Base-by-base conservation (phyloP, 2,797 vertebrate genomes). In the Limnodromus scolopaceus region DNA sequence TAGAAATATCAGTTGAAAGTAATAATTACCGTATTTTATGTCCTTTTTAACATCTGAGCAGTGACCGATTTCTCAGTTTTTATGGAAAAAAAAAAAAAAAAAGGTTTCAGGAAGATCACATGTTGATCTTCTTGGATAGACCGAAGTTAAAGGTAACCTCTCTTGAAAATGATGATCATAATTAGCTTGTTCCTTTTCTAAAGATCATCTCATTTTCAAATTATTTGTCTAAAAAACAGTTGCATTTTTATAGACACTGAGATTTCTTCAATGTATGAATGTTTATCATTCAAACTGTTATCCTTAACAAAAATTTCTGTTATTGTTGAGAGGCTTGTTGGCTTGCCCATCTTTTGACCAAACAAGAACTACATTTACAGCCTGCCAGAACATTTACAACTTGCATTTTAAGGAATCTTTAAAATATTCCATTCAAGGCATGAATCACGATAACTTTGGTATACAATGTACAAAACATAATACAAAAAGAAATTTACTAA, bases 361-460 rank as follows among this genome's bases (percentile, higher is more conserved):
- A 84, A 77, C 3, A 41, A 48, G 19, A 78, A 48, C 10, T 70
- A 81, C 77, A 84, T 71, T 64, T 76, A 70, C 3, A 79, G 32
- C 14, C 63, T 72, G n/a, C 3, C 66, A 94, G n/a, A 55, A 89
- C 9, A 49, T 51, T 66, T 41, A 61, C 7, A 58, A 34, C 39
- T 79, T 58, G 3, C 30, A 64, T 4, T 36, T 82, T 72, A 68
- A 75, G n/a, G 14, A 69, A 72, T 53, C 43, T 41, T 49, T 54
- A n/a, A 79, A 78, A 82, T 51, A 51, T 3, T 43, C 30, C 1
- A 54, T 36, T 84, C 5, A 49, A 87, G 36, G 58, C 36, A 32
- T 12, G 32, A 84, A 77, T 58, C 25, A 24, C 0, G 0, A 4
- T 10, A 41, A 16, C 43, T 79, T 39, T 53, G 60, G 4, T 20